These are phyloP conservation scores for Aphidius gifuensis DNA, from an alignment of 1,140 invertebrate genomes.

Conservation along the genomic window DNA sequence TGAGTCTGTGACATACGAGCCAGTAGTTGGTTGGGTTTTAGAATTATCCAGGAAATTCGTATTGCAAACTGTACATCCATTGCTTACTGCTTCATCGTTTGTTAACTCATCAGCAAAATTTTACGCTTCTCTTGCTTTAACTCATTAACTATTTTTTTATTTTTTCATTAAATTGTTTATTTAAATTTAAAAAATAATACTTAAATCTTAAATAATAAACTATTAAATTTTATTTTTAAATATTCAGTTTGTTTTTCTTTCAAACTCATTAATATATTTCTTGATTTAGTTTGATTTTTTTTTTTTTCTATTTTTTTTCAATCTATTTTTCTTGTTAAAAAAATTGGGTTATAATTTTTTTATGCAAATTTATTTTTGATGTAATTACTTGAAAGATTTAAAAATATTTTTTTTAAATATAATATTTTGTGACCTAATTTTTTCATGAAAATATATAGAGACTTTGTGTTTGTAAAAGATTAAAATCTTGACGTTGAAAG, in stretches of 20 bases:
- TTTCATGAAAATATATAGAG: constrained; percentile 10
- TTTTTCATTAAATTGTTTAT: background rate
- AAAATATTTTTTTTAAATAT: no score
- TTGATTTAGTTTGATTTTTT: no score
- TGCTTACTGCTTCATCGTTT: constrained; percentile 30
- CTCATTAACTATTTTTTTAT: constrained; percentile 5
- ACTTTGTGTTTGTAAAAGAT: constrained; percentile 23
- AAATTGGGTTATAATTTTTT: no score
- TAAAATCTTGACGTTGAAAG: constrained; percentile 13
- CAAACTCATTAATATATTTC: no score
- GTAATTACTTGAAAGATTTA: no score
- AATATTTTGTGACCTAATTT: no score
- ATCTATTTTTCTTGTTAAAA: background rate
- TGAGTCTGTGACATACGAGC: constrained; percentile 53
- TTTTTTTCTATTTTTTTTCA: no score
- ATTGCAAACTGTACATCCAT: constrained; percentile 30
- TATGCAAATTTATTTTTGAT: no score
- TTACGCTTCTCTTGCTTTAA: background rate
- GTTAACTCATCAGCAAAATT: background rate
- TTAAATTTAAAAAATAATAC: background rate
- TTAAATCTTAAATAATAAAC: no score
- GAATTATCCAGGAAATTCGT: constrained; percentile 45
- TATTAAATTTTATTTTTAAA: no score
- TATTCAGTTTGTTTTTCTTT: no score
- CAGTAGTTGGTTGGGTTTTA: constrained; percentile 37